Conservation (phyloP, 2,113 vertebrate genomes). For the Coptodon rendalli region DNA sequence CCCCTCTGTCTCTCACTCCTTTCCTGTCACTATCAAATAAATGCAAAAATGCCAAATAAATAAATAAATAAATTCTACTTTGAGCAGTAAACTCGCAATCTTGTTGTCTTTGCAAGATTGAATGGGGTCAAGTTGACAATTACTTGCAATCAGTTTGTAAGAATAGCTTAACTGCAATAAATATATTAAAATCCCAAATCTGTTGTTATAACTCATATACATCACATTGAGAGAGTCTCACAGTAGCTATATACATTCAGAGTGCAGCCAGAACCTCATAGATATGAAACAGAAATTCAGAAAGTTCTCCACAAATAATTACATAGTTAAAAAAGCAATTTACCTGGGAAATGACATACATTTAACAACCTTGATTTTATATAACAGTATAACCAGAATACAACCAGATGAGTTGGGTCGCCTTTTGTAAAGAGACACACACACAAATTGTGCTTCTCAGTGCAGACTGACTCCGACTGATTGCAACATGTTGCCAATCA, state of each 20-base stretch:
- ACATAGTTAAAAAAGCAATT: background rate
- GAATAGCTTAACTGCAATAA: too few relatives aligned
- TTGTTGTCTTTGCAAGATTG: background rate
- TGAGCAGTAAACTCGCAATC: background rate
- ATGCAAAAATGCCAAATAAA: background rate
- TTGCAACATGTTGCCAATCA: background rate
- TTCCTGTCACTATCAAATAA: background rate
- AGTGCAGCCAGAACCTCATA: background rate
- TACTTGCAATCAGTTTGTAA: too few relatives aligned
- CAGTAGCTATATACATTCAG: too few relatives aligned
- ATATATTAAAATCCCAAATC: too few relatives aligned
- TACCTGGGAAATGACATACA: background rate
- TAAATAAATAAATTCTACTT: background rate
- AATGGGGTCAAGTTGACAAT: background rate
- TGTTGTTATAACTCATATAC: too few relatives aligned
- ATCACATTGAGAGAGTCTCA: too few relatives aligned
- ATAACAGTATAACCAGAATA: background rate
- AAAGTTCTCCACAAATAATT: background rate
- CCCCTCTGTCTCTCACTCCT: background rate
- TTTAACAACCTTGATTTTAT: background rate
- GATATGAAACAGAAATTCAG: background rate
- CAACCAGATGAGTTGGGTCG: background rate
- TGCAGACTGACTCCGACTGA: background rate
- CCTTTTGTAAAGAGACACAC: background rate
- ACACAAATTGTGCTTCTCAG: background rate